Percentiles rank a stretch among this genome's conserved stretches.
Conservation (phyloP, 2,888 invertebrate species). For the Artemia sp. region DNA sequence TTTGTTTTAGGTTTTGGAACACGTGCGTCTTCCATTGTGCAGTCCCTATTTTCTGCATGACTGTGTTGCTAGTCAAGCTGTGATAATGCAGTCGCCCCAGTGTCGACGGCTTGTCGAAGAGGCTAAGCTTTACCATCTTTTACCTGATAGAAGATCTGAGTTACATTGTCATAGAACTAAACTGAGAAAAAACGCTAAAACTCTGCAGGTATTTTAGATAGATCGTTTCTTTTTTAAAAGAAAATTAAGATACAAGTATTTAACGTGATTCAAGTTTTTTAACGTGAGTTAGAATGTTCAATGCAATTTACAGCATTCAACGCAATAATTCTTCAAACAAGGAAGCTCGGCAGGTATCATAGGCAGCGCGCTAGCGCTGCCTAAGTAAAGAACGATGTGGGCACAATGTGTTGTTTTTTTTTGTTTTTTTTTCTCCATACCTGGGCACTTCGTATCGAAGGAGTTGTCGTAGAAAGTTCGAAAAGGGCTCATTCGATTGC, state of each 20-base stretch:
- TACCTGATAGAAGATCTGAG: constrained; percentile 34
- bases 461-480: too few relatives aligned
- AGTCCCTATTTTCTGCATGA: constrained; percentile 37
- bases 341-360: too few relatives aligned
- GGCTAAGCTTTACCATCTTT: constrained; percentile 35
- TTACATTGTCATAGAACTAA: constrained; percentile 32
- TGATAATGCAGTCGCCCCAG: constrained; percentile 31
- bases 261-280: too few relatives aligned
- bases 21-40: constrained; percentile 35
- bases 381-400: too few relatives aligned
- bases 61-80: constrained; percentile 32
- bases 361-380: too few relatives aligned
- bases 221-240: constrained; percentile 17
- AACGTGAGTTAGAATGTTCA: too few relatives aligned
- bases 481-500: too few relatives aligned
- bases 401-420: too few relatives aligned
- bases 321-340: too few relatives aligned
- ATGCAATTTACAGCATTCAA: too few relatives aligned
- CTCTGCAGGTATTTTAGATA: constrained; percentile 26
- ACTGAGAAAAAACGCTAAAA: constrained; percentile 32
- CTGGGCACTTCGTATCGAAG: too few relatives aligned
- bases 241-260: not conserved
- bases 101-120: constrained; percentile 35
- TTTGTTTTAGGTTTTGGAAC: constrained; percentile 31
- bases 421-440: too few relatives aligned